Evolutionary conservation across 2,888 invertebrate genomes (phyloP), one percentile per base, ranked within the genome.

Genomic region (Panzeria rudis): DNA sequence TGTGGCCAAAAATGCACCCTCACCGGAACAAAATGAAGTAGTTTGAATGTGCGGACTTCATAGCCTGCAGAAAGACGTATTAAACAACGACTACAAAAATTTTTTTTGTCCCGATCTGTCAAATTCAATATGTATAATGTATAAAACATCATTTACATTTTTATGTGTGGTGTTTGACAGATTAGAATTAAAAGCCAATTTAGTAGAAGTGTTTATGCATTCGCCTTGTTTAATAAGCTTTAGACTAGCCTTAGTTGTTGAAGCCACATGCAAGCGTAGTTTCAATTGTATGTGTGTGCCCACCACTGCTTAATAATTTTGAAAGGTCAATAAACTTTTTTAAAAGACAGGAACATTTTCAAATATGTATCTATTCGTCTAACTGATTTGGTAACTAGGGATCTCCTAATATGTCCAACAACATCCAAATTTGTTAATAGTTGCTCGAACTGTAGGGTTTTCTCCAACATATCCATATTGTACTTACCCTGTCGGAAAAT

Each of bases 401-500:
- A 44, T 47, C 8, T 47, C 17, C 66, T 66, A 66, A 47, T 47
- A 47, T 47, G 41, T 62, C 8, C 23, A 41, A 41, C 41, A 50
- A 50, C 35, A 54, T 25, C 8, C 15, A 32, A 29, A 1, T 35
- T 59, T 54, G 25, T 41, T 54, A 38, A 41, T 3, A 41, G 54
- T 25, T 52, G 23, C 15, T 23, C 35, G 52, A 69, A 38, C 69
- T 69, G 54, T 69, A 54, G 69, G 69, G 54, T 47, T 47, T 9
- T 29, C 11, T 3, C 17, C 29, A 29, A 54, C 20, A 52, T 52
- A 68, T 17, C 32, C 4, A 47, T 17, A 61, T 20, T 47, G 1
- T 47, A 47, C 25, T 6, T 64, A 29, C 13, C n/a, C n/a, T n/a
- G n/a, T n/a, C n/a, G n/a, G n/a, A n/a, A n/a, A n/a, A n/a, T n/a